Evolutionary conservation across 2,113 vertebrate species (phyloP).

Genomic region (Corydoras sp.): DNA sequence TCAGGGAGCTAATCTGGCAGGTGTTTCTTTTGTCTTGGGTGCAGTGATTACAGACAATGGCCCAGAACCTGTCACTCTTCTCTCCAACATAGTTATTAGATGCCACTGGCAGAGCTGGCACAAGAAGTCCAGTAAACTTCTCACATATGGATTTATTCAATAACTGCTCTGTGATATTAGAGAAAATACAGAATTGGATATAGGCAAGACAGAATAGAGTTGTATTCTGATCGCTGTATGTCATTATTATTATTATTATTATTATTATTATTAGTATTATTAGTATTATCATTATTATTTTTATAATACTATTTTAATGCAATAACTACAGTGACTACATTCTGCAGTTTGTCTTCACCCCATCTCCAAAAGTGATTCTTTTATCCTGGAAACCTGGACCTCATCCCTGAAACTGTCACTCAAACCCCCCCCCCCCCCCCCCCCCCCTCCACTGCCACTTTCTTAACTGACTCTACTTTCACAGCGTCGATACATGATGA

Average conservation of each 20-base stretch:
- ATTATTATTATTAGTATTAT: too few relatives aligned
- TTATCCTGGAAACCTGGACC: neutral
- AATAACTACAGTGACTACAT: too few relatives aligned
- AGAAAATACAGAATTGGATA: too few relatives aligned
- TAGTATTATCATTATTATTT: too few relatives aligned
- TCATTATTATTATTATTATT: too few relatives aligned
- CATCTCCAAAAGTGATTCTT: neutral
- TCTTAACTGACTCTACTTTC: constrained; percentile 12
- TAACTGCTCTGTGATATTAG: neutral
- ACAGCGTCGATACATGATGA: constrained; percentile 56
- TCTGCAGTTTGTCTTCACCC: too few relatives aligned
- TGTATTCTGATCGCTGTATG: too few relatives aligned
- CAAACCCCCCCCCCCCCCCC: neutral
- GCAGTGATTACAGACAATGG: constrained; percentile 64
- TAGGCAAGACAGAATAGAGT: too few relatives aligned
- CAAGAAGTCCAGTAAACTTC: constrained; percentile 1
- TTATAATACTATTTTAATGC: too few relatives aligned
- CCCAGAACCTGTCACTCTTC: constrained; percentile 59
- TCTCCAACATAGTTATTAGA: constrained; percentile 45
- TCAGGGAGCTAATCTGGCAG: constrained; percentile 65
- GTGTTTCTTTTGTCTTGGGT: constrained; percentile 79
- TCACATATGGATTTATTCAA: neutral
- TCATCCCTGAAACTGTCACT: neutral
- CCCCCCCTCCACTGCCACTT: constrained; percentile 20
- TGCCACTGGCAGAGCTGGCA: constrained; percentile 45